Percentiles rank a stretch among this genome's conserved stretches.
Conservation (phyloP, 2,113 vertebrate species). For the Malaclemys terrapin region DNA sequence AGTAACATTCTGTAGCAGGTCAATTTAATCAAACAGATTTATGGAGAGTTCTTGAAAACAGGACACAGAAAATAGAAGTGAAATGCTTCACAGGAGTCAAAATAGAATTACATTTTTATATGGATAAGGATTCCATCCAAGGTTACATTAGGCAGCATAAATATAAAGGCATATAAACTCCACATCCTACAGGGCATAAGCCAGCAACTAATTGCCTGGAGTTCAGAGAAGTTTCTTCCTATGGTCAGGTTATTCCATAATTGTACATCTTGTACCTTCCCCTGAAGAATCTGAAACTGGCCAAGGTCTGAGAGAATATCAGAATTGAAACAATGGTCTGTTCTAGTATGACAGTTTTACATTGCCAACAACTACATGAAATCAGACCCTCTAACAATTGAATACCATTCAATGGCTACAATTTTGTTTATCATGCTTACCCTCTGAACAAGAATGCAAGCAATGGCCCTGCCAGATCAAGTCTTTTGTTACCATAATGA, state of each 20-base stretch:
- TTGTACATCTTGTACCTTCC: background rate
- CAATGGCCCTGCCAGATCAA: constrained; percentile 97
- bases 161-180: background rate
- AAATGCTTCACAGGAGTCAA: background rate
- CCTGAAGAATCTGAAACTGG: background rate
- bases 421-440: constrained; percentile 72
- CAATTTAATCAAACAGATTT: background rate
- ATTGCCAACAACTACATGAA: background rate
- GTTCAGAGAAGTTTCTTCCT: background rate
- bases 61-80: background rate
- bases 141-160: background rate
- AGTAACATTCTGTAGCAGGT: background rate
- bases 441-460: constrained; percentile 97
- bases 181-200: background rate
- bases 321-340: background rate
- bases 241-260: background rate
- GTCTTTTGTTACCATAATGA: constrained; percentile 99
- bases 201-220: background rate
- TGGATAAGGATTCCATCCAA: background rate
- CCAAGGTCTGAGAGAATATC: background rate
- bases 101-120: background rate
- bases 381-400: background rate
- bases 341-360: background rate
- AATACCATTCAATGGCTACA: background rate
- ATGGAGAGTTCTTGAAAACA: background rate